Percentiles rank a stretch among this genome's conserved stretches.
Conservation (phyloP, 1,140 invertebrate species). For the Epicauta chinensis region DNA sequence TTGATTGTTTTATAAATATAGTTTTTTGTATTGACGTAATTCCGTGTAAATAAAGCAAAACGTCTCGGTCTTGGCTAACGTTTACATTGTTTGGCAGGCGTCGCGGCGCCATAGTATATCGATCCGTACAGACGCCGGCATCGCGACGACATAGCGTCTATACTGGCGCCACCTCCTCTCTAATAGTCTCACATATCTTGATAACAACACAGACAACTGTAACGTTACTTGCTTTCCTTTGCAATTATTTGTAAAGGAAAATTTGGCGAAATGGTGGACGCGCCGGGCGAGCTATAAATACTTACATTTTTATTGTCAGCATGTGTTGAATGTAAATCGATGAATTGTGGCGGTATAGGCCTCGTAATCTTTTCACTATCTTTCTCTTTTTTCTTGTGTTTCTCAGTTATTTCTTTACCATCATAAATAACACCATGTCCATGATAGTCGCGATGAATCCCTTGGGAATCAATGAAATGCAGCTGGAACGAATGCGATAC, state of each 20-base stretch:
- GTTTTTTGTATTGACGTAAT: no score
- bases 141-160: not conserved
- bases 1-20: no score
- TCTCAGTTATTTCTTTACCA: conserved; percentile 5
- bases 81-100: not conserved
- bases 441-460: conserved; percentile 37
- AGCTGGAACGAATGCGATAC: conserved; percentile 36
- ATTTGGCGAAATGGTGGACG: not conserved
- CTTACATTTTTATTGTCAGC: conserved; percentile 31
- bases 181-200: not conserved
- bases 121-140: not conserved
- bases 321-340: conserved; percentile 32
- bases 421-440: conserved; percentile 33
- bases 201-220: no score
- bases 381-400: conserved; percentile 9
- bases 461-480: conserved; percentile 41
- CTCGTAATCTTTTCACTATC: conserved; percentile 20
- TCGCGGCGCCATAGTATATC: conserved; percentile 4
- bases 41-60: no score
- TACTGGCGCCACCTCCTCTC: conserved; percentile 10
- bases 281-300: not conserved
- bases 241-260: not conserved
- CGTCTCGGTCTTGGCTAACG: no score
- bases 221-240: not conserved
- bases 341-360: conserved; percentile 35